Conservation (phyloP, 2,888 invertebrate genomes). For the Euplexia lucipara region DNA sequence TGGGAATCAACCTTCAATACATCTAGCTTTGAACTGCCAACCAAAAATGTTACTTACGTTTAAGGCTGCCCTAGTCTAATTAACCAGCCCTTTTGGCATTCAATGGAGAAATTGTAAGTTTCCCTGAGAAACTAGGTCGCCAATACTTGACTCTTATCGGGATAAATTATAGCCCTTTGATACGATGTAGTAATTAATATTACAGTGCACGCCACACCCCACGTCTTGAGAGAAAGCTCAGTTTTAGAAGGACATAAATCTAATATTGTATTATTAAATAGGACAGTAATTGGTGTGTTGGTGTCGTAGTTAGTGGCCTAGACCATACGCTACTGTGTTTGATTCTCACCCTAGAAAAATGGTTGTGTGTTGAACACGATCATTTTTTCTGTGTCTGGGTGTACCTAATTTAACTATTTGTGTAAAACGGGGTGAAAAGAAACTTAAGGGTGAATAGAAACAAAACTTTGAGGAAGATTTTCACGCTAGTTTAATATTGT, state of each 20-base stretch:
- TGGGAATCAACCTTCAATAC: neutral
- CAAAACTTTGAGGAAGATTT: too few species aligned
- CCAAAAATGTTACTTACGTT: neutral
- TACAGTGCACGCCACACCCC: slow-evolving; percentile 1
- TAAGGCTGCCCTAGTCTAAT: slow-evolving; percentile 15
- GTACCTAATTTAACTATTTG: too few species aligned
- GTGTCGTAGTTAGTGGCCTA: neutral
- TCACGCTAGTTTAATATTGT: too few species aligned
- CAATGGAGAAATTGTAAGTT: slow-evolving; percentile 35
- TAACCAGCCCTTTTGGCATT: slow-evolving; percentile 23
- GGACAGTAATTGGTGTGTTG: neutral
- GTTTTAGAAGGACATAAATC: neutral
- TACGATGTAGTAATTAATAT: slow-evolving; percentile 1
- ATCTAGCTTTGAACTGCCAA: neutral
- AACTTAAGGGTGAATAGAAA: too few species aligned
- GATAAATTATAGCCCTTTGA: slow-evolving; percentile 23
- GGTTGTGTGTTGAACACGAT: too few species aligned
- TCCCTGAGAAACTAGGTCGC: slow-evolving; percentile 28
- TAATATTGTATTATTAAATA: neutral
- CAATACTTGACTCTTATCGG: slow-evolving; percentile 12
- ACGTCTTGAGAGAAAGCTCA: slow-evolving; percentile 14
- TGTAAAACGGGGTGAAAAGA: too few species aligned
- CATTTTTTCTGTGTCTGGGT: too few species aligned
- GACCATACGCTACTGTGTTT: too few species aligned
- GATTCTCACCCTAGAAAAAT: too few species aligned